Base-by-base conservation (phyloP, 2,888 invertebrate genomes). In the Leptinotarsa tumamoca region DNA sequence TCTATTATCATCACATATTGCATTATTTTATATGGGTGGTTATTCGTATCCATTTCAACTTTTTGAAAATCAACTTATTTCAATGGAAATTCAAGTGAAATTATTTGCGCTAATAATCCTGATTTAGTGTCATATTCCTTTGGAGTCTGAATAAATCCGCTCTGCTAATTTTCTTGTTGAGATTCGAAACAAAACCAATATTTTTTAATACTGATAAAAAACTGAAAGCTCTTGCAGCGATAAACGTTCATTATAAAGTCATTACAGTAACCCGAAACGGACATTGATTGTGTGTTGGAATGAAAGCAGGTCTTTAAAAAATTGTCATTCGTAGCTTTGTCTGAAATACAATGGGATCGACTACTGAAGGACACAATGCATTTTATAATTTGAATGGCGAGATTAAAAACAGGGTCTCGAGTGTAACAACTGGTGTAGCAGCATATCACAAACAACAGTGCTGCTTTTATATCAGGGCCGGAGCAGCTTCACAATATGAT, bases 301-400 rank as follows among this genome's bases (percentile, higher is more conserved):
- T 76, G 75, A 71, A 77, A 74, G 68, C 67, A 54, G 56, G 74
- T 75, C 73, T 70, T 68, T 58, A 76, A 79, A 77, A 74, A 68
- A 73, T 23, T 69, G 69, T 69, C 72, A 74, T 79, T 76, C 76
- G 77, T 78, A 68, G 76, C 73, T 77, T 80, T 75, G 78, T 80
- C 78, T 78, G 68, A 72, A 74, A 76, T 52, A 81, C 79, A 82
- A 82, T 80, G 73, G 75, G 73, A 80, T 76, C 74, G 78, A 78
- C 78, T 79, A 76, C 72, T 76, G 69, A 61, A 68, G 75, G 80
- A 81, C 81, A 86, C 85, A 85, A 86, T 86, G 80, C 83, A 82
- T 84, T 84, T 84, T 84, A 84, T 85, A 86, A 86, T 86, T 85
- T 86, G 83, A 87, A 87, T 86, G 82, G 84, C 85, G 84, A 85